Evolutionary conservation across 2,888 invertebrate species (phyloP).

Genomic region (Conistra vaccinii): DNA sequence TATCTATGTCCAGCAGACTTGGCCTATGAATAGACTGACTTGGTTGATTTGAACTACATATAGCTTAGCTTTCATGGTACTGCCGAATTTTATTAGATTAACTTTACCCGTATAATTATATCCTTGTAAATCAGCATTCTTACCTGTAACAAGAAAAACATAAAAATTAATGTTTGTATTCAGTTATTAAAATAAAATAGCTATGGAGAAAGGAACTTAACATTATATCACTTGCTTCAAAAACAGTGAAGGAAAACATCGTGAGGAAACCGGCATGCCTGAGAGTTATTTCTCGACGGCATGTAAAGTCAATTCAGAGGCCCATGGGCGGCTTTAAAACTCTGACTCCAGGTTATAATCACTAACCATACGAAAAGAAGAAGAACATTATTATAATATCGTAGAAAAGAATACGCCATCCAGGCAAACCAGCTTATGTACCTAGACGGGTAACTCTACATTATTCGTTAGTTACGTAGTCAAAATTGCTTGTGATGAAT

Average conservation of each 20-base stretch:
- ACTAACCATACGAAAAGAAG: too few relatives aligned
- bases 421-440: conserved; percentile 3
- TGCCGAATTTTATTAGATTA: background rate
- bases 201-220: background rate
- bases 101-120: conserved; percentile 31
- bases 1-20: background rate
- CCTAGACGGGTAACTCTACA: conserved; percentile 34
- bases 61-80: background rate
- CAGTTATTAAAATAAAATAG: background rate
- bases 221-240: too few relatives aligned
- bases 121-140: conserved; percentile 28
- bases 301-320: too few relatives aligned
- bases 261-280: too few relatives aligned
- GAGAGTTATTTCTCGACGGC: too few relatives aligned
- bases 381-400: conserved; percentile 19
- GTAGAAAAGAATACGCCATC: background rate
- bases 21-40: too few relatives aligned
- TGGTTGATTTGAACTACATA: background rate
- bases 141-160: conserved; percentile 67
- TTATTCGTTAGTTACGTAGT: conserved; percentile 53
- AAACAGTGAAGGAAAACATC: too few relatives aligned
- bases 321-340: too few relatives aligned
- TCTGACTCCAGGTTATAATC: too few relatives aligned
- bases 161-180: conserved; percentile 8
- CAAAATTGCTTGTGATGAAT: conserved; percentile 47